These are phyloP conservation scores for Equus quagga DNA, from an alignment of 2,113 vertebrate genomes.

Conservation along the genomic window DNA sequence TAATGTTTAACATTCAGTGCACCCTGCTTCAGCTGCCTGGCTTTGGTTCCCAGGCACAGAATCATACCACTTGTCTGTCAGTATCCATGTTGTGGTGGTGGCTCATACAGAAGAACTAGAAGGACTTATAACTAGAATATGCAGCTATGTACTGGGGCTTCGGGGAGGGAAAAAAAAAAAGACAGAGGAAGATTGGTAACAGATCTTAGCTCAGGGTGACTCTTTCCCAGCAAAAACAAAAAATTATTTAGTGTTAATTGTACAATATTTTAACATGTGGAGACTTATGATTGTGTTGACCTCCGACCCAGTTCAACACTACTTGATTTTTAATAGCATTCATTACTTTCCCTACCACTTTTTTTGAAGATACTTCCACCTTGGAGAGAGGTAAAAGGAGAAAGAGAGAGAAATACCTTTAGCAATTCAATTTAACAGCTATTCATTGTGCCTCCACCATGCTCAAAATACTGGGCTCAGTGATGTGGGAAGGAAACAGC, in stretches of 20 bases:
- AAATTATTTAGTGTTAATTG: constrained; percentile 55
- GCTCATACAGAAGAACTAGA: no score
- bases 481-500: neutral
- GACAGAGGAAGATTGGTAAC: no score
- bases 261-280: neutral
- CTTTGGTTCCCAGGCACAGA: no score
- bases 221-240: neutral
- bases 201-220: no score
- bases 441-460: neutral
- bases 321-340: constrained; percentile 15
- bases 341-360: neutral
- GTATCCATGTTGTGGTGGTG: no score
- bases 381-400: neutral
- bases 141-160: no score
- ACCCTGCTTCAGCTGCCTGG: no score
- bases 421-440: neutral
- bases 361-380: neutral
- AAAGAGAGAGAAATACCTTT: neutral
- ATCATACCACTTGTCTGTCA: no score
- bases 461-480: neutral
- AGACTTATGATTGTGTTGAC: neutral
- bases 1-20: no score
- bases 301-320: neutral
- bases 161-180: no score
- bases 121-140: no score